phyloP scores from a whole-genome alignment of 2,797 vertebrate genomes.

The Aratinga solstitialis region DNA sequence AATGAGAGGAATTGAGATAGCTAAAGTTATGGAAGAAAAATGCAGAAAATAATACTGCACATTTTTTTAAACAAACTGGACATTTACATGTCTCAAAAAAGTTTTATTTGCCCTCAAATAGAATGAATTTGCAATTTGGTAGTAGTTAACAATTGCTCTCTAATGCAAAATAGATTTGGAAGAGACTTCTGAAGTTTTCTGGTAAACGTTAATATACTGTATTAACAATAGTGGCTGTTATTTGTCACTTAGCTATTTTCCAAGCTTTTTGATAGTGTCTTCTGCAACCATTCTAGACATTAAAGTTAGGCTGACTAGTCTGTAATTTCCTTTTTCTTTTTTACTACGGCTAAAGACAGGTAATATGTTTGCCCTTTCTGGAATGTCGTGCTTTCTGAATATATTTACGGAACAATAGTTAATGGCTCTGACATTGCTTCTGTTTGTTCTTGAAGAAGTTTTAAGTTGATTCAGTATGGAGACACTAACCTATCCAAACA shows the following conservation, averaged over 20 bases:
- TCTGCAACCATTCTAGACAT: background rate
- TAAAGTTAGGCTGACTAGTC: background rate
- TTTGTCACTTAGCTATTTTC: constrained; percentile 24
- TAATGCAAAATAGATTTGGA: background rate
- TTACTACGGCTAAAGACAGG: background rate
- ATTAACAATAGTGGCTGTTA: background rate
- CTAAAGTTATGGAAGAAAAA: background rate
- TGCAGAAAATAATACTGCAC: background rate
- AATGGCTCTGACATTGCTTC: background rate
- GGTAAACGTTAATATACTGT: no score
- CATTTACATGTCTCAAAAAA: background rate
- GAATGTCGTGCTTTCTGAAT: background rate
- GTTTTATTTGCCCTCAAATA: background rate
- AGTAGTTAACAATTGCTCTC: background rate
- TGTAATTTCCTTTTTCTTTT: constrained; percentile 19
- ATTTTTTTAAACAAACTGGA: background rate
- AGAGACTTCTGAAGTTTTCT: background rate
- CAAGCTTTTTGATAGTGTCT: constrained; percentile 11
- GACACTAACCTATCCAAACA: background rate
- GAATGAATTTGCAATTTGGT: background rate
- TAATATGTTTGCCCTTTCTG: constrained; percentile 25
- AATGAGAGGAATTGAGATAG: background rate
- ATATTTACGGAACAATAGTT: background rate
- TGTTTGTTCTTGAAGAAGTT: constrained; percentile 6
- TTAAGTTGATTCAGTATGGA: background rate